phyloP scores from a whole-genome alignment of 2,888 invertebrate genomes.

The Margaritifera margaritifera region DNA sequence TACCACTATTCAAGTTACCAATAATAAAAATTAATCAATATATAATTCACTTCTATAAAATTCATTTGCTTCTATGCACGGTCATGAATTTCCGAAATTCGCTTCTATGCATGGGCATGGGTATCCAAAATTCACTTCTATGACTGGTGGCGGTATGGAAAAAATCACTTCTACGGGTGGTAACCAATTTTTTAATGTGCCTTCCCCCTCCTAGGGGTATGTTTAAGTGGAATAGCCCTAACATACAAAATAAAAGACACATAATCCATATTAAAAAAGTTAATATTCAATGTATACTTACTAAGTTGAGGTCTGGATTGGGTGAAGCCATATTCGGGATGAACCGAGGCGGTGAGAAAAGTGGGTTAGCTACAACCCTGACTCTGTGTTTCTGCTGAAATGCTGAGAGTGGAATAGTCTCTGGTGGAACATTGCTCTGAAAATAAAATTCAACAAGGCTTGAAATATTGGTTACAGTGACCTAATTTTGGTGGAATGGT shows the following conservation, averaged over 20 bases:
- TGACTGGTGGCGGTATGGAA: no score
- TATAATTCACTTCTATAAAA: no score
- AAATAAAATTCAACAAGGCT: not conserved
- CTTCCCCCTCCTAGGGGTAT: no score
- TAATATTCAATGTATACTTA: constrained; percentile 40
- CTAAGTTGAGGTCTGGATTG: constrained; percentile 52
- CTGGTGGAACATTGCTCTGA: constrained; percentile 89
- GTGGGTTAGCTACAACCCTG: constrained; percentile 44
- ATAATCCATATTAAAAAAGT: not conserved
- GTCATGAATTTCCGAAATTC: no score
- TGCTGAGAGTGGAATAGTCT: constrained; percentile 89
- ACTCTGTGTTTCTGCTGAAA: constrained; percentile 79
- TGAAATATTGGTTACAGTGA: constrained; percentile 1
- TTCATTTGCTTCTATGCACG: no score
- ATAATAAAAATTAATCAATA: no score
- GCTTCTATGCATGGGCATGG: no score
- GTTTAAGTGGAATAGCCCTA: no score
- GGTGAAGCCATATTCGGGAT: constrained; percentile 57
- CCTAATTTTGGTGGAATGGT: not conserved
- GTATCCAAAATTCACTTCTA: no score
- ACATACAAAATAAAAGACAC: not conserved
- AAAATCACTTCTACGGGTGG: no score
- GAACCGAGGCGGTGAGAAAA: constrained; percentile 70
- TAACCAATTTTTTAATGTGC: no score
- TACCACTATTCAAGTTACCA: no score